Conservation (phyloP, 2,113 vertebrate species). For the Okapia johnstoni region DNA sequence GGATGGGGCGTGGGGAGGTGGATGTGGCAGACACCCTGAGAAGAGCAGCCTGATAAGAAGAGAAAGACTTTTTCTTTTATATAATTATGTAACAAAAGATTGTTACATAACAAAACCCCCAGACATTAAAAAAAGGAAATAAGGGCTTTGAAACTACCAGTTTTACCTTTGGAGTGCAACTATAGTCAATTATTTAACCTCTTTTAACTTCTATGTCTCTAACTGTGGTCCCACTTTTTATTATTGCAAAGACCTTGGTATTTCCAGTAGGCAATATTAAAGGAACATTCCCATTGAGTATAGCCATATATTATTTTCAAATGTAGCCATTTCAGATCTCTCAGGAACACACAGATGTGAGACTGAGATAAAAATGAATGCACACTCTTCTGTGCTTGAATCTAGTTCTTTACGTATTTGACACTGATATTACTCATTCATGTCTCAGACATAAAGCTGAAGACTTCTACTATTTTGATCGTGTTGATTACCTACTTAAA, state of each 20-base stretch:
- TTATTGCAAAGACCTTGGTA: neutral
- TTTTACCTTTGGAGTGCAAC: neutral
- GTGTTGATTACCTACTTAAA: neutral
- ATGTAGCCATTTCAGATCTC: neutral
- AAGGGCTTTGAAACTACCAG: neutral
- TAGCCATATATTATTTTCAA: neutral
- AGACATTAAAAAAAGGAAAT: neutral
- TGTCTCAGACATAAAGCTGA: neutral
- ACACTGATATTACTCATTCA: neutral
- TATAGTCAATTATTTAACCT: neutral
- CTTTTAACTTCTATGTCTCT: neutral
- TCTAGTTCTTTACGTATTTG: neutral
- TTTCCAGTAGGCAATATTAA: neutral
- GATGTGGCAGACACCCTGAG: neutral
- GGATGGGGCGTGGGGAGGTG: fast-evolving
- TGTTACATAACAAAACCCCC: neutral
- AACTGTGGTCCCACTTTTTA: neutral
- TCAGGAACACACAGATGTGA: neutral
- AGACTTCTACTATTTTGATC: neutral
- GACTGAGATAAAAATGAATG: neutral
- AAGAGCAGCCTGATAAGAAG: neutral
- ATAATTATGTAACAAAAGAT: neutral
- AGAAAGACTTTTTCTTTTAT: neutral
- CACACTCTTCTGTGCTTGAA: neutral
- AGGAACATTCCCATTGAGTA: neutral